Evolutionary conservation across 2,113 vertebrate species (phyloP).

Genomic region (Zingel zingel): DNA sequence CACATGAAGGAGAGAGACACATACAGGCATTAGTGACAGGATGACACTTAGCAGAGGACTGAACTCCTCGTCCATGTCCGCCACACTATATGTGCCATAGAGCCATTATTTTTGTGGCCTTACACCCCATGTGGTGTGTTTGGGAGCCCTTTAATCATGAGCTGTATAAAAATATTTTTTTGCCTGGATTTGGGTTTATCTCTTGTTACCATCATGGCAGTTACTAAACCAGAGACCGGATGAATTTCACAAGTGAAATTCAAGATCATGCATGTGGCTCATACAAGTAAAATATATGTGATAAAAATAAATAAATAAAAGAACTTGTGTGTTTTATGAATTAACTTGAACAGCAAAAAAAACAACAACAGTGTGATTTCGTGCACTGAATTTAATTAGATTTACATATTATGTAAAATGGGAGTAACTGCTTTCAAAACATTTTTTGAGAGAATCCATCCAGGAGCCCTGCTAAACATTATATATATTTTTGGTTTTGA

Average conservation of each 20-base stretch:
- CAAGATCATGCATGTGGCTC: background rate
- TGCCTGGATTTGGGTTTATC: background rate
- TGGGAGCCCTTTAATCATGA: background rate
- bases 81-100: slow-evolving; percentile 44
- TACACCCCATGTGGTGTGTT: background rate
- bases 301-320: background rate
- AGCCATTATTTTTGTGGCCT: slow-evolving; percentile 30
- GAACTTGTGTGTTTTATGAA: background rate
- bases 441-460: background rate
- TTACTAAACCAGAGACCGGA: background rate
- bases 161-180: background rate
- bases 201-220: background rate
- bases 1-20: slow-evolving; percentile 83
- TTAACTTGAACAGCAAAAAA: background rate
- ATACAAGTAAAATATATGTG: background rate
- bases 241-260: background rate
- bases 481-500: background rate
- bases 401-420: background rate
- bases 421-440: background rate
- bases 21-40: slow-evolving; percentile 85
- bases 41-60: slow-evolving; percentile 68
- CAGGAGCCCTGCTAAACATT: background rate
- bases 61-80: slow-evolving; percentile 67
- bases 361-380: background rate
- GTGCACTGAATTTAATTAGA: background rate